These are phyloP conservation scores for Theonella swinhoei DNA, from an alignment of 37 sponge, comb jelly and placozoan species.

Conservation along the genomic window DNA sequence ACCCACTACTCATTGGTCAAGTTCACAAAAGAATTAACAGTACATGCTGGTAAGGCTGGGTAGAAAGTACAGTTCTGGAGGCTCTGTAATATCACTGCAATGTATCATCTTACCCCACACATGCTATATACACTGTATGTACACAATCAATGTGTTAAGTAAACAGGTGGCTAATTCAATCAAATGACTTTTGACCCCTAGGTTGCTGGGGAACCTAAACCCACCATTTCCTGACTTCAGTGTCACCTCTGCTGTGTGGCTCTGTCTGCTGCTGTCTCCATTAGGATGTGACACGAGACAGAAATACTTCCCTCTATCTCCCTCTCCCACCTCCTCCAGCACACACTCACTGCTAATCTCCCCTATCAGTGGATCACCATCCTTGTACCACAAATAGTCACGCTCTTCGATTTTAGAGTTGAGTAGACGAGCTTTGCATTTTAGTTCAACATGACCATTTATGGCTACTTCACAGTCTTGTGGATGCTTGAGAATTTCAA, in stretches of 20 bases:
- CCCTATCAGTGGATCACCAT: slow-evolving; percentile 39
- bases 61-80: too few species aligned
- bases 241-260: slow-evolving; percentile 1
- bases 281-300: slow-evolving; percentile 50
- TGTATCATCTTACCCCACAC: too few species aligned
- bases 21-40: too few species aligned
- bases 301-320: slow-evolving; percentile 46
- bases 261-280: neutral
- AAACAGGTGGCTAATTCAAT: too few species aligned
- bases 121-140: too few species aligned
- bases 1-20: too few species aligned
- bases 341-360: slow-evolving; percentile 23
- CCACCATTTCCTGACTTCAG: neutral
- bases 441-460: slow-evolving; percentile 19
- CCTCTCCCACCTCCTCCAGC: slow-evolving; percentile 18
- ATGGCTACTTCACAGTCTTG: slow-evolving; percentile 6
- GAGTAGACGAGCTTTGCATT: slow-evolving; percentile 29
- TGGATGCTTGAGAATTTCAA: slow-evolving; percentile 40
- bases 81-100: too few species aligned
- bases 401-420: slow-evolving; percentile 5
- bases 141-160: too few species aligned
- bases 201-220: neutral
- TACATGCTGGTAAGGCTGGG: too few species aligned
- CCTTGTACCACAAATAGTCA: slow-evolving; percentile 53
- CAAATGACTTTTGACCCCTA: too few species aligned